Base-by-base conservation (phyloP, 2,797 vertebrate species). In the Caiman crocodilus region DNA sequence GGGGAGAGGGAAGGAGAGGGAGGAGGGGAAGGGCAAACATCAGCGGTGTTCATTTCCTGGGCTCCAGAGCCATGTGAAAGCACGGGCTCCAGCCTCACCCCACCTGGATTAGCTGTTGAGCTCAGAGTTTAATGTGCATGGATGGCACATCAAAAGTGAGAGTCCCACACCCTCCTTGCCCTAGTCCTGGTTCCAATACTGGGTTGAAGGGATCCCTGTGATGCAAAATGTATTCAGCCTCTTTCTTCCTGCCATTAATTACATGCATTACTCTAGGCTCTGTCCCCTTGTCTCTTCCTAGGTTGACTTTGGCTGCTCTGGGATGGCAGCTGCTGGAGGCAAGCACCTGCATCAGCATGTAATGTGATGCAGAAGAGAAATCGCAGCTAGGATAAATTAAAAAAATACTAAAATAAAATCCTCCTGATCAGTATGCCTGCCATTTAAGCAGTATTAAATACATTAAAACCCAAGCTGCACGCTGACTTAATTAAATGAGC, bases 401-500 rank as follows among this genome's bases (percentile, higher is more conserved):
- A 83, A 88, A 88, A 95, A 95, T 57, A 88, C 86, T 59, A 88
- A 90, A 92, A 56, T 30, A 7, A 91, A 90, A 82, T 89, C 82
- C 93, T 61, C 89, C 79, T 63, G 89, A 95, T 96, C 93, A 91
- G 94, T 14, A 78, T 87, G 93, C 91, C 91, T 91, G 95, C 94
- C 95, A 91, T 91, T 92, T 73, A 64, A 58, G 91, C 2, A 0
- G 89, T 76, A 69, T 16, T 84, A 84, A 93, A 80, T 42, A 56
- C 59, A 92, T 90, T 89, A 82, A 96, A 96, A 93, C 73, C 69
- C 63, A 90, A 93, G 92, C 87, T 84, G 83, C 95, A 91, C 86
- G 82, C 79, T 83, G 88, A 88, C 88, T 97, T 95, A 94, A 96
- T 90, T 94, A 90, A 79, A 95, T 93, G 95, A 96, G 84, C 90